These are phyloP conservation scores for Scortum barcoo DNA, from an alignment of 2,113 vertebrate genomes.

Conservation along the genomic window DNA sequence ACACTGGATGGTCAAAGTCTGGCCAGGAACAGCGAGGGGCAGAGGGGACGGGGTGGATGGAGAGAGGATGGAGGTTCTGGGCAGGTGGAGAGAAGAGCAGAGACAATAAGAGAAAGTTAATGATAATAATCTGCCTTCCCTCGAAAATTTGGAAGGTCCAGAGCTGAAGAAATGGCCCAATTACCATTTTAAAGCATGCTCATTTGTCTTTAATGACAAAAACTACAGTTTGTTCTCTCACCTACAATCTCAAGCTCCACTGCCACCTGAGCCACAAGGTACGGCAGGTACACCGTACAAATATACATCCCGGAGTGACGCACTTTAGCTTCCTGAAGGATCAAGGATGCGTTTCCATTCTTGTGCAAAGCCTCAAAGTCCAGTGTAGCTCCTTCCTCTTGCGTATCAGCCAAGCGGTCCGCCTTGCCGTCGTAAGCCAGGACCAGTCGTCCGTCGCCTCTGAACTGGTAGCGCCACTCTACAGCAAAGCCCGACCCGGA, in stretches of 20 bases:
- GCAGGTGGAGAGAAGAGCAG: not conserved
- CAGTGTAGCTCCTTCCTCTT: slow-evolving; percentile 77
- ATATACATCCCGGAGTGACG: slow-evolving; percentile 89
- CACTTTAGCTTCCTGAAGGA: slow-evolving; percentile 81
- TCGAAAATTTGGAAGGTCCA: too few species aligned
- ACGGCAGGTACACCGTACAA: slow-evolving; percentile 87
- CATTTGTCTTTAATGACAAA: not conserved
- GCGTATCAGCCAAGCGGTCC: slow-evolving; percentile 69
- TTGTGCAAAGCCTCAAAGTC: slow-evolving; percentile 82
- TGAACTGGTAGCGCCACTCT: slow-evolving; percentile 91
- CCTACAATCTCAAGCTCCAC: slow-evolving; percentile 87
- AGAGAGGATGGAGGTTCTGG: slow-evolving; percentile 73
- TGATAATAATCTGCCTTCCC: not conserved
- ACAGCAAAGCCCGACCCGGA: slow-evolving; percentile 84
- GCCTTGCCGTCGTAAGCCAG: slow-evolving; percentile 86
- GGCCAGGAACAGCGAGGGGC: slow-evolving; percentile 75
- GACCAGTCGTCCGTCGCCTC: slow-evolving; percentile 86
- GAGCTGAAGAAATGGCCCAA: too few species aligned
- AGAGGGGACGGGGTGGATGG: slow-evolving; percentile 78
- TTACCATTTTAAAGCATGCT: not conserved
- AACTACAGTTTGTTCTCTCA: slow-evolving; percentile 64
- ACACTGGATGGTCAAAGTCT: slow-evolving; percentile 79
- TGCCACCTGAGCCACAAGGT: slow-evolving; percentile 88
- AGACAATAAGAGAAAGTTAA: not conserved
- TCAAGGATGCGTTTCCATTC: slow-evolving; percentile 86